phyloP scores from a whole-genome alignment of 2,113 vertebrate genomes.

The Oreocharis arfaki region DNA sequence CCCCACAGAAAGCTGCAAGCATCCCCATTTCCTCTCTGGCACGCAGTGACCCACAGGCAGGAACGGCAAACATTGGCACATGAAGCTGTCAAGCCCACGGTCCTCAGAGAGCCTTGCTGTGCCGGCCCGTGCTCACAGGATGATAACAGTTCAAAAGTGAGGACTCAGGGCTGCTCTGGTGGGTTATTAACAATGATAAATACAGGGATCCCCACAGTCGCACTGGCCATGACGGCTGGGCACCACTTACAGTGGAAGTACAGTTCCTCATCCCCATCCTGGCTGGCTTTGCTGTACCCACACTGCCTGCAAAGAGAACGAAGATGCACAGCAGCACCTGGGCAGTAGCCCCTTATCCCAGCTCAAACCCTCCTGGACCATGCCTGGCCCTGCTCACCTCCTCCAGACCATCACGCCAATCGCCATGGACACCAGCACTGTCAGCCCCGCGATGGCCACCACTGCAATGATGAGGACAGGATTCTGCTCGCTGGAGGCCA shows the following conservation, averaged over 20 bases:
- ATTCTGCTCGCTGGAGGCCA: slow-evolving; percentile 85
- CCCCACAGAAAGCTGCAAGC: not conserved
- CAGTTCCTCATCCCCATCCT: slow-evolving; percentile 89
- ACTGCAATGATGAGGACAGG: slow-evolving; percentile 80
- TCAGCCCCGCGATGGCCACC: slow-evolving; percentile 80
- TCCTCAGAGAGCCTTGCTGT: not conserved
- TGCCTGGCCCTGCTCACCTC: slow-evolving; percentile 68
- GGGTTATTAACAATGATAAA: not conserved
- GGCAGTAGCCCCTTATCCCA: not conserved
- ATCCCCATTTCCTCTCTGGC: not conserved
- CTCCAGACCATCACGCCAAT: slow-evolving; percentile 81
- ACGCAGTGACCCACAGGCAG: fast-evolving
- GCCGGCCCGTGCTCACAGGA: not conserved
- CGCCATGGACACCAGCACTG: slow-evolving; percentile 80
- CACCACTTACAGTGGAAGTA: slow-evolving; percentile 88
- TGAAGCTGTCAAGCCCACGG: not conserved
- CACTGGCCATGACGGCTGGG: fast-evolving
- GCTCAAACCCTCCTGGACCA: fast-evolving
- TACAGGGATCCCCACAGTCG: not conserved
- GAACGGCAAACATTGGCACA: not conserved
- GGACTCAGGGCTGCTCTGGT: not conserved
- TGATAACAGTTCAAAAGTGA: not conserved
- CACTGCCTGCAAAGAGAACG: slow-evolving; percentile 77
- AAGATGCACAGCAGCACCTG: not conserved
- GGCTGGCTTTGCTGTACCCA: slow-evolving; percentile 89